phyloP scores from a whole-genome alignment of 2,888 invertebrate species.

The Agonopterix subpropinquella region DNA sequence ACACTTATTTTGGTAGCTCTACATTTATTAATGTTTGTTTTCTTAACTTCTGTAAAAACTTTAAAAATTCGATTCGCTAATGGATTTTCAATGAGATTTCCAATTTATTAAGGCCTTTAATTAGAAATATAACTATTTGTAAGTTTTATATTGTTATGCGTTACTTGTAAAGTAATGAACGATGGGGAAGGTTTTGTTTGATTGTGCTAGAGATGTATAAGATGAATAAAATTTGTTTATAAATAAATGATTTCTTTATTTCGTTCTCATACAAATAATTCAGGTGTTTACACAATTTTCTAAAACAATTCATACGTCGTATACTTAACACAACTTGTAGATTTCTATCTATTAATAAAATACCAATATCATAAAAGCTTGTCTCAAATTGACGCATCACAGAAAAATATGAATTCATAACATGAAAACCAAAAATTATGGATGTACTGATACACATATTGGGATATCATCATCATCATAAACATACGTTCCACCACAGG shows the following conservation, averaged over 20 bases:
- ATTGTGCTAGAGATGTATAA: conserved; percentile 58
- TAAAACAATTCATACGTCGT: not conserved
- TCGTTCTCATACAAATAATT: conserved; percentile 1
- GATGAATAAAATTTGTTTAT: conserved; percentile 52
- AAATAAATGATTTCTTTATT: conserved; percentile 18
- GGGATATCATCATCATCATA: no score
- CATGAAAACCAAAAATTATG: no score
- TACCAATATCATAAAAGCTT: no score
- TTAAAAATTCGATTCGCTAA: conserved; percentile 18
- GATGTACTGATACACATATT: no score
- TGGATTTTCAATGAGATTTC: conserved; percentile 36
- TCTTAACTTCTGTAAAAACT: not conserved
- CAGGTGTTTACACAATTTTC: not conserved
- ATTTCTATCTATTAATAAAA: no score
- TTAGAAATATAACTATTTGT: conserved; percentile 26
- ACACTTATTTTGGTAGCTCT: no score
- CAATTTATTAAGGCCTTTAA: conserved; percentile 26
- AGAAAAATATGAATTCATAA: no score
- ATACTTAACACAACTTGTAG: no score
- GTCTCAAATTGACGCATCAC: no score
- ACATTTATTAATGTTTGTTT: not conserved
- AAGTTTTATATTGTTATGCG: conserved; percentile 37
- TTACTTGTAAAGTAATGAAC: conserved; percentile 60
- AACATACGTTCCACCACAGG: not conserved
- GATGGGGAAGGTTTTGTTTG: conserved; percentile 52